phyloP scores from a whole-genome alignment of 2,113 vertebrate species.

The Neotoma lepida region DNA sequence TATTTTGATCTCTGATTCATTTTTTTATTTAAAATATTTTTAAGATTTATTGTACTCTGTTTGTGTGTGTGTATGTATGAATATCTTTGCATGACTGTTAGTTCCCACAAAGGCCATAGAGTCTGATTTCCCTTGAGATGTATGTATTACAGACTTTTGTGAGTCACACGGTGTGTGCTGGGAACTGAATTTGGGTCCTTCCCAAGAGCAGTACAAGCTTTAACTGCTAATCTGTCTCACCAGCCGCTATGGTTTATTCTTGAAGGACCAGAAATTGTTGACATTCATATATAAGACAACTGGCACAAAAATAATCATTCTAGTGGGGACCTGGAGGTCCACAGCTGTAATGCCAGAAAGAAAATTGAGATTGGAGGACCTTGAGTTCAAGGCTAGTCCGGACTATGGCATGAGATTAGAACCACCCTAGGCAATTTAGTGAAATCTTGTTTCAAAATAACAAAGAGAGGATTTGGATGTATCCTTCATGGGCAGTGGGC shows the following conservation, averaged over 20 bases:
- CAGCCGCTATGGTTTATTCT: not conserved
- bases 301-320: slow-evolving; percentile 48
- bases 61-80: not conserved
- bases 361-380: not conserved
- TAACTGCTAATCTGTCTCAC: too few relatives aligned
- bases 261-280: slow-evolving; percentile 8
- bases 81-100: too few relatives aligned
- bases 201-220: not conserved
- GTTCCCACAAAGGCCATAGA: too few relatives aligned
- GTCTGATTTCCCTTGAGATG: not conserved
- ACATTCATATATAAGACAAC: not conserved
- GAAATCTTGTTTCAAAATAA: not conserved
- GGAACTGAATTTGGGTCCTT: not conserved
- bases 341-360: not conserved
- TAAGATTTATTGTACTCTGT: not conserved
- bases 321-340: too few relatives aligned
- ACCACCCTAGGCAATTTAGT: not conserved
- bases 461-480: not conserved
- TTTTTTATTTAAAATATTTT: not conserved
- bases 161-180: not conserved
- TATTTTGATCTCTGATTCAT: not conserved
- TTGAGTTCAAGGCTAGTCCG: not conserved
- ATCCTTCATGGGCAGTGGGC: not conserved
- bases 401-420: not conserved
- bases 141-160: not conserved